phyloP scores from a whole-genome alignment of 2,113 vertebrate genomes.

The Notiomystis cincta region DNA sequence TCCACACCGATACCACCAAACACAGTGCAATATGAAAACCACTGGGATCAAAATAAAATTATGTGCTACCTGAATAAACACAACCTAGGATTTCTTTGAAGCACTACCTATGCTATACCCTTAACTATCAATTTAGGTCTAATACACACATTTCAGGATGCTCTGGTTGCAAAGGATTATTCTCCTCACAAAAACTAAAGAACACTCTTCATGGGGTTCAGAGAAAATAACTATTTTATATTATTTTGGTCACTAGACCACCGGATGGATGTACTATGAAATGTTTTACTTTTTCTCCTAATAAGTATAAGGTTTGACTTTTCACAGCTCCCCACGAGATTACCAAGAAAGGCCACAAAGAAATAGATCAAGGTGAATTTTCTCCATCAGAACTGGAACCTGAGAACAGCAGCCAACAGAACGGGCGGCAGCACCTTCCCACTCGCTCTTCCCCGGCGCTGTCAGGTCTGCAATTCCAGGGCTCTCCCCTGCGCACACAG shows the following conservation, averaged over 20 bases:
- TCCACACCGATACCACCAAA: accelerated
- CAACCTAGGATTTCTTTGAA: neutral
- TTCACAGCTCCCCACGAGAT: neutral
- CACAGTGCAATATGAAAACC: neutral
- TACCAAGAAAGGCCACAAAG: neutral
- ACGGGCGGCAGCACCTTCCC: neutral
- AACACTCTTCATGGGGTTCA: accelerated
- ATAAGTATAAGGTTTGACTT: neutral
- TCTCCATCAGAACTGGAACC: neutral
- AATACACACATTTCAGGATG: accelerated
- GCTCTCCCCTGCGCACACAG: neutral
- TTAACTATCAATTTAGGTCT: neutral
- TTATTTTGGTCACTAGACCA: neutral
- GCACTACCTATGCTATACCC: accelerated
- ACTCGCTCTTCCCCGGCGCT: neutral
- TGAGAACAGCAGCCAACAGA: neutral
- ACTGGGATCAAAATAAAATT: neutral
- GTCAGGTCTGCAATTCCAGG: neutral
- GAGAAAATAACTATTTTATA: neutral
- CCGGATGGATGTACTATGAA: neutral
- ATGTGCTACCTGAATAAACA: neutral
- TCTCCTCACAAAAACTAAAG: neutral
- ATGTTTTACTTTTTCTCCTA: neutral
- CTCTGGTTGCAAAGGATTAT: neutral
- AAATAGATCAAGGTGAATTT: constrained; percentile 2